A percentile compares a stretch with the other conserved stretches of the same genome.
Conservation (phyloP, 2,797 vertebrate genomes). For the Tokudaia muenninki region DNA sequence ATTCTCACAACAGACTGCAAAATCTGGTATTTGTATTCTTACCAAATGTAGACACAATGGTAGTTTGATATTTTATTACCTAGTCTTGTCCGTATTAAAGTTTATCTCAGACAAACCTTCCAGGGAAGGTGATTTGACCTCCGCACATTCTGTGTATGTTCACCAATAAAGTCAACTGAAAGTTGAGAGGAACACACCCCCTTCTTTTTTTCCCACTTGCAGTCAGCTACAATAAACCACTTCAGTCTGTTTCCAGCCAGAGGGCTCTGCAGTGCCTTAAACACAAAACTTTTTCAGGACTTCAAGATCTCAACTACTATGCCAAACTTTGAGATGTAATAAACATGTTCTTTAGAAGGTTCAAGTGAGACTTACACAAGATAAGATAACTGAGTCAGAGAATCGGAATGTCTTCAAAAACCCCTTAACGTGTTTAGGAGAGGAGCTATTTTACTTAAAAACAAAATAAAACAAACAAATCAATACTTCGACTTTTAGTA, state of each 20-base stretch:
- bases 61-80: not conserved
- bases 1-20: not conserved
- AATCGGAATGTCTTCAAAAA: not conserved
- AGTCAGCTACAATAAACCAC: not conserved
- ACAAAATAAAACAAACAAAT: not conserved
- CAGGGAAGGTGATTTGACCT: not conserved
- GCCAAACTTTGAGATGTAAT: not conserved
- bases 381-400: not conserved
- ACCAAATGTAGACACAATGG: not conserved
- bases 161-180: not conserved
- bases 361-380: not conserved
- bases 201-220: not conserved
- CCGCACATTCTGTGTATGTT: not conserved
- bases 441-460: not conserved
- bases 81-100: not conserved
- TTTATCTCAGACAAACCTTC: not conserved
- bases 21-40: not conserved
- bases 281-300: not conserved
- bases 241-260: not conserved
- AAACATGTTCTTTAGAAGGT: not conserved
- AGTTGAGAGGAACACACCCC: not conserved
- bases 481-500: slow-evolving; percentile 32
- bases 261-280: not conserved
- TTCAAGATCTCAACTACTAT: not conserved
- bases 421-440: slow-evolving; percentile 1